These are phyloP conservation scores for Ctenopoma multispine DNA, from an alignment of 2,797 vertebrate genomes.

Conservation along the genomic window DNA sequence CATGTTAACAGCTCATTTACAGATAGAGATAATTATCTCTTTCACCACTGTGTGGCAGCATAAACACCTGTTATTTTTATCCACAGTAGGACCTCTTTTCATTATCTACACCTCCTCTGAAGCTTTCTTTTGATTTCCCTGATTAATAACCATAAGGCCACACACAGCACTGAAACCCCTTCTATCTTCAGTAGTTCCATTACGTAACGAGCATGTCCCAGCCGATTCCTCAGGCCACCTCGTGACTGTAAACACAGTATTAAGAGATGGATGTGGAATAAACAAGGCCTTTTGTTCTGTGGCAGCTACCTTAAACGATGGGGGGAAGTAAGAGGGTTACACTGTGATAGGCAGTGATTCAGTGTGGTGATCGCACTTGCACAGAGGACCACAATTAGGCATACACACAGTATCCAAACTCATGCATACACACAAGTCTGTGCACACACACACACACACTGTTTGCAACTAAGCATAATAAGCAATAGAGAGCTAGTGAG, in stretches of 20 bases:
- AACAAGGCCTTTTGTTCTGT: constrained; percentile 66
- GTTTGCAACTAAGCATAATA: constrained; percentile 43
- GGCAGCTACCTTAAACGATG: constrained; percentile 50
- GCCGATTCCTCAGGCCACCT: constrained; percentile 55
- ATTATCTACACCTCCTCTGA: constrained; percentile 4
- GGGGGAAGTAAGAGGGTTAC: constrained; percentile 69
- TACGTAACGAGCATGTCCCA: constrained; percentile 52
- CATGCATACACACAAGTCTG: constrained; percentile 38
- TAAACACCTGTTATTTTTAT: constrained; percentile 7
- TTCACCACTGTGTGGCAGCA: constrained; percentile 67
- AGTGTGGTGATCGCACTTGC: constrained; percentile 15
- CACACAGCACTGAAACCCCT: constrained; percentile 21
- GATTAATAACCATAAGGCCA: constrained; percentile 44
- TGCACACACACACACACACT: constrained; percentile 34
- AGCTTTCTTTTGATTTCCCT: constrained; percentile 16
- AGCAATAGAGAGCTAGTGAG: constrained; percentile 54
- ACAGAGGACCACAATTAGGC: constrained; percentile 12
- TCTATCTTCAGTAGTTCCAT: constrained; percentile 27
- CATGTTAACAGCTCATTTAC: neutral
- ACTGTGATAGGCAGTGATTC: constrained; percentile 56
- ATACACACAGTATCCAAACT: constrained; percentile 37
- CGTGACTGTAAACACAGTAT: constrained; percentile 68
- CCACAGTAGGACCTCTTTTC: neutral
- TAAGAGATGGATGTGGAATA: constrained; percentile 52
- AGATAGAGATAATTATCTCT: neutral